A percentile compares a stretch with the other conserved stretches of the same genome.
Conservation (phyloP, 2,797 vertebrate species). For the Pangasius macronema region DNA sequence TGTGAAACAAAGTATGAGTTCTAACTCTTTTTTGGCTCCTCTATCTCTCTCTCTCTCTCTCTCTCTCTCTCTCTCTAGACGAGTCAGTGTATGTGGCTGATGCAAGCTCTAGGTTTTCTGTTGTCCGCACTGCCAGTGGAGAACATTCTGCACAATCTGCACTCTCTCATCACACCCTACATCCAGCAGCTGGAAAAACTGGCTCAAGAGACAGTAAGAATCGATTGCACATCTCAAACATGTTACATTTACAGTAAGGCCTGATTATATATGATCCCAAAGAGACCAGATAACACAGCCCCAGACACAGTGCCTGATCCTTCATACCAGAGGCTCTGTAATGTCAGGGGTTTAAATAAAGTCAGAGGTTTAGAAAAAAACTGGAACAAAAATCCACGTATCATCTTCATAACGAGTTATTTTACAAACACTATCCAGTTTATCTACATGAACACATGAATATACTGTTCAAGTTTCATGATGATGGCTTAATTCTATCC, state of each 20-base stretch:
- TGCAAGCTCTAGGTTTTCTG: conserved; percentile 98
- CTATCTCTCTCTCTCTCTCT: conserved; percentile 27
- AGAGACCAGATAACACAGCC: not conserved
- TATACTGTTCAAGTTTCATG: too few species aligned
- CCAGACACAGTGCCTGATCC: not conserved
- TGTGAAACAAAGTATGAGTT: not conserved
- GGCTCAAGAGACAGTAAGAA: conserved; percentile 89
- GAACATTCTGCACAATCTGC: conserved; percentile 95
- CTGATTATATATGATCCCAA: not conserved
- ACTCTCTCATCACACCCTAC: conserved; percentile 97
- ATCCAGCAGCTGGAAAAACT: conserved; percentile 98
- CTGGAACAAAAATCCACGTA: too few species aligned
- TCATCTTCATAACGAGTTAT: too few species aligned
- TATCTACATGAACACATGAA: too few species aligned
- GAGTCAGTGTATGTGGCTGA: conserved; percentile 99
- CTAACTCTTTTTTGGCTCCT: conserved; percentile 5
- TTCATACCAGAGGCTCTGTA: not conserved
- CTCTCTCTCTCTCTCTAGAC: conserved; percentile 72
- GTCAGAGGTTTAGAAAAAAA: too few species aligned
- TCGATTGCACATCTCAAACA: not conserved
- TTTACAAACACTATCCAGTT: too few species aligned
- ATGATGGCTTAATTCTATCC: not conserved
- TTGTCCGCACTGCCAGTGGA: conserved; percentile 95
- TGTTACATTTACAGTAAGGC: not conserved
- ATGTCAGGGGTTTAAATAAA: not conserved